Evolutionary conservation across 1,140 invertebrate genomes (phyloP).

Genomic region (Aphaenogaster ashmeadi): DNA sequence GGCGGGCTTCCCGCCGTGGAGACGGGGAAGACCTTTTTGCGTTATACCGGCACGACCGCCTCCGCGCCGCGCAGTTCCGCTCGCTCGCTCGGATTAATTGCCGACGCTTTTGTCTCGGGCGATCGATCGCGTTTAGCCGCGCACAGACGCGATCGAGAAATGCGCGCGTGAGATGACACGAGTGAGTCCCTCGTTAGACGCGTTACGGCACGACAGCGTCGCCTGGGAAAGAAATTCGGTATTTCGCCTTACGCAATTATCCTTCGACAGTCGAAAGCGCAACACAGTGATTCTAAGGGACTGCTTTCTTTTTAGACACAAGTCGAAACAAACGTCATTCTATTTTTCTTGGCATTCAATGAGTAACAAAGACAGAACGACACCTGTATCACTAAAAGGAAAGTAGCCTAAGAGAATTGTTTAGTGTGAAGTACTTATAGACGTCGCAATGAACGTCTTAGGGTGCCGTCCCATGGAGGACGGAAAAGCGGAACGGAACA

Average conservation of each 20-base stretch:
- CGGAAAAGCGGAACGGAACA: no score
- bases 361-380: no score
- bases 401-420: no score
- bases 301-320: no score
- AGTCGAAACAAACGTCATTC: no score
- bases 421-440: no score
- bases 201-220: background rate
- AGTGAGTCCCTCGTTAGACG: background rate
- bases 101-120: slow-evolving; percentile 69
- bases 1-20: slow-evolving; percentile 67
- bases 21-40: slow-evolving; percentile 69
- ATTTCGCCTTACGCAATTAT: background rate
- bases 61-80: background rate
- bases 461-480: no score
- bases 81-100: slow-evolving; percentile 69
- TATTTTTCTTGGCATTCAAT: no score
- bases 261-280: background rate
- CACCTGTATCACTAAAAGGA: no score
- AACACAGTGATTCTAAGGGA: background rate
- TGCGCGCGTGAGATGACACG: background rate
- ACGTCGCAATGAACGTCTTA: no score
- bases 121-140: slow-evolving; percentile 46
- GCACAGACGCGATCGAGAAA: background rate
- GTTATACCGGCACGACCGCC: slow-evolving; percentile 64
- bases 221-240: background rate